phyloP scores from a whole-genome alignment of 2,113 vertebrate species.

The Pedetes capensis region DNA sequence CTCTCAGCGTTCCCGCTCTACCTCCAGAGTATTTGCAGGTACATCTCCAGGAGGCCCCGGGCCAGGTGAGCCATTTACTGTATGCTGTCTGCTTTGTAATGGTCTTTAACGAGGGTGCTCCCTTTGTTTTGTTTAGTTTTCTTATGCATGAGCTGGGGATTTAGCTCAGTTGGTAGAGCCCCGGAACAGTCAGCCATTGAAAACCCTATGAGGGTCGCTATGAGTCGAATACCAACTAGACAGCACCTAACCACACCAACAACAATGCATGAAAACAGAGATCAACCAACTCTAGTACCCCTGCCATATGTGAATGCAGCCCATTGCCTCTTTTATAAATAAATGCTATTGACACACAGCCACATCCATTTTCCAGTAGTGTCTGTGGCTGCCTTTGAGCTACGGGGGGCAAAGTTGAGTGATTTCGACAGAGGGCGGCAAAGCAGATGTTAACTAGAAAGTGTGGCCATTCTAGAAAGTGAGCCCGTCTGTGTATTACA shows the following conservation, averaged over 20 bases:
- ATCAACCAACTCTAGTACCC: rapidly evolving
- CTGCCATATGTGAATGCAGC: too few relatives aligned
- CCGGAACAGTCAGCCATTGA: too few relatives aligned
- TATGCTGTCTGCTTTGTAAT: rapidly evolving
- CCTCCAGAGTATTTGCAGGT: conserved; percentile 88
- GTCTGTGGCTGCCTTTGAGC: neutral
- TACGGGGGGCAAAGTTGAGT: rapidly evolving
- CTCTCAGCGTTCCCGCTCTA: conserved; percentile 89
- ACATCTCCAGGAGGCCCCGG: conserved; percentile 79
- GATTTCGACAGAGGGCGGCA: too few relatives aligned
- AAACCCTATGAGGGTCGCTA: too few relatives aligned
- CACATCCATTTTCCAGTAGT: rapidly evolving
- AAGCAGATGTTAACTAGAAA: neutral
- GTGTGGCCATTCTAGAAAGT: neutral
- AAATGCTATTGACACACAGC: neutral
- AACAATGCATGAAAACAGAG: neutral
- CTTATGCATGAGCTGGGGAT: too few relatives aligned
- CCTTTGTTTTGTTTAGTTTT: neutral
- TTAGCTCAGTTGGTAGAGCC: too few relatives aligned
- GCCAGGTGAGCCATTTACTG: conserved; percentile 79
- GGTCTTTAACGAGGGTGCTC: neutral
- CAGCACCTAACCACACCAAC: too few relatives aligned
- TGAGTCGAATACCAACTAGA: too few relatives aligned
- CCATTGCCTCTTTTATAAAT: neutral
- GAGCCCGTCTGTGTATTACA: rapidly evolving